Evolutionary conservation across 2,888 invertebrate genomes (phyloP), one percentile per base, ranked within the genome.

Genomic region (Epinotia demarniana): DNA sequence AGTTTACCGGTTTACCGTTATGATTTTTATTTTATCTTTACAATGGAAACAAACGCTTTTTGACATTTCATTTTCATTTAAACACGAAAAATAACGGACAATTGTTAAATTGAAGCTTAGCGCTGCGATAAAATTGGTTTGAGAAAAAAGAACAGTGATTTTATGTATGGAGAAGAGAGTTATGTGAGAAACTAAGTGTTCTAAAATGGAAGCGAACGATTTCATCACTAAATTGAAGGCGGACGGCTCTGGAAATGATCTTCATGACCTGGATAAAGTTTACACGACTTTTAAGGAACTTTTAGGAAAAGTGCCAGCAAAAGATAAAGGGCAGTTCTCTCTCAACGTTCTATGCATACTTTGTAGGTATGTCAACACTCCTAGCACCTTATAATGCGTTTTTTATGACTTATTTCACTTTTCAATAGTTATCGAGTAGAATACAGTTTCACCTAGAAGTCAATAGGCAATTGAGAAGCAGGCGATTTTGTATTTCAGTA

Each of bases 321-420:
- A 89, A 78, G 89, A 92, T 57, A 85, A 79, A 72, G 86, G 86
- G 16, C 39, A 82, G 3, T 91, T 93, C 74, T 86, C 92, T 12
- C 78, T 93, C 18, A 93, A 93, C 77, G 87, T 92, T 19, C 80
- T 93, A 5, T 92, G 92, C 81, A 88, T 88, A 76, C 77, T 93
- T 33, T 92, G 92, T 90, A 92, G 93, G 93, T 93, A 83, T 81
- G 72, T 80, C 18, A 33, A 53, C 60, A 64, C 18, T 53, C 6
- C 19, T 13, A 33, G 8, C 0, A 16, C 23, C 9, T 9, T 49
- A 58, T 33, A 5, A 13, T 39, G 33, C 9, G 12, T 33, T 12
- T 39, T 63, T 57, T 74, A 12, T 6, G 16, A 43, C 4, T 18
- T 9, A 23, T 13, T 49, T 62, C 19, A 16, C 19, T 11, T 4